Base-by-base conservation (phyloP, 2,113 vertebrate genomes). In the Seriola aureovittata region DNA sequence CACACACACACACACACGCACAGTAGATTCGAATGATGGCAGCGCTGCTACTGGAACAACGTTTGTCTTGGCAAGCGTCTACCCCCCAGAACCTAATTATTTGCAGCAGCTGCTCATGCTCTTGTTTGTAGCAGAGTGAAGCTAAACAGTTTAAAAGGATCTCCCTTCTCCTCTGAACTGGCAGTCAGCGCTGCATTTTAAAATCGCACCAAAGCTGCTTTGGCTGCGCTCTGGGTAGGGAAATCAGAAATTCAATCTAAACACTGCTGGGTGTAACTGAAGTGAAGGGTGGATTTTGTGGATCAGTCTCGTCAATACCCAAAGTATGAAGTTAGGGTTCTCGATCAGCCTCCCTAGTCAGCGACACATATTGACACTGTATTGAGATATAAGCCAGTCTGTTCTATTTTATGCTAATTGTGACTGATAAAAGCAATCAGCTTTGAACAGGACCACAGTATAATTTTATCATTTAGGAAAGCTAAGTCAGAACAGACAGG, bases 21-120 rank as follows among this genome's bases (percentile, higher is more conserved):
- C 38, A 88, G 68, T 71, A 60, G 85, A 93, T 75, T 70, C 25
- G 16, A 85, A 78, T 73, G 87, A 93, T 78, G 88, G 85, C 88
- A 85, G 84, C 86, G 89, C 71, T 40, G 86, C 94, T 92, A 90
- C 93, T 93, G 90, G 87, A 94, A 93, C 89, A 95, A 94, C 90
- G 89, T 95, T 96, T 92, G 90, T 93, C 88, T 94, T 95, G 94
- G 94, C 94, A 89, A 80, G 72, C 58, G 6, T 36, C 79, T 81
- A 66, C 66, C 85, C 84, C 84, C 88, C 59, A 78, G 85, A 93
- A 90, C 88, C 76, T 89, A 88, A 93, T 95, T 92, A 94, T 94
- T 93, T 90, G 83, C 90, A 93, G 90, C 94, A 95, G 92, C 93
- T 95, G 95, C 86, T 88, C 77, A n/a, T 68, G 86, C 71, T 84